Percentiles rank a stretch among this genome's conserved stretches.
phyloP scores from a whole-genome alignment of 30 jellyfish, hydroid and myxozoan genomes.

The Aurelia sp. region DNA sequence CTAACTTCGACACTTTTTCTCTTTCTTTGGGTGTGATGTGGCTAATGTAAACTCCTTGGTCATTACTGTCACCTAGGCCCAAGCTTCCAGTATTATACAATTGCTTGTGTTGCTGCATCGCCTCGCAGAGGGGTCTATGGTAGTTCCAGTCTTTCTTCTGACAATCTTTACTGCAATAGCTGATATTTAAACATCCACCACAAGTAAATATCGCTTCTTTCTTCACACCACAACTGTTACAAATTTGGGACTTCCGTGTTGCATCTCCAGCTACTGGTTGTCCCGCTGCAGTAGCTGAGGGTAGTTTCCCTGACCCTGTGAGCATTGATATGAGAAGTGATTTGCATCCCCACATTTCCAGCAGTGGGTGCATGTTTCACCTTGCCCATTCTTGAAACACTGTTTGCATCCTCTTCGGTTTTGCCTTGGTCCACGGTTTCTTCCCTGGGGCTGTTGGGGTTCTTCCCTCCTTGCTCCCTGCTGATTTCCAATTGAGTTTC shows the following conservation, averaged over 20 bases:
- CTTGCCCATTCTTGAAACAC: slow-evolving; percentile 33
- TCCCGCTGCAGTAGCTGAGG: background rate
- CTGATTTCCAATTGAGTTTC: background rate
- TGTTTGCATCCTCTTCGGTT: slow-evolving; percentile 17
- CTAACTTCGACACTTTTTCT: slow-evolving; percentile 1
- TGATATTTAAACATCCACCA: too few relatives aligned
- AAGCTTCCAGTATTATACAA: too few relatives aligned
- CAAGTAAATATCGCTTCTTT: too few relatives aligned
- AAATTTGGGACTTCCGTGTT: background rate
- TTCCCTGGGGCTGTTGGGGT: slow-evolving; percentile 2
- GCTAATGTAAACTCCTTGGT: slow-evolving; percentile 7
- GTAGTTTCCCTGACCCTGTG: slow-evolving; percentile 37
- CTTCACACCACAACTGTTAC: too few relatives aligned
- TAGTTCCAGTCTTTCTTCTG: too few relatives aligned
- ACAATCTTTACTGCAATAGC: too few relatives aligned
- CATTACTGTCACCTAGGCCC: slow-evolving; percentile 25
- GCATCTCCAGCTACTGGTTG: slow-evolving; percentile 10
- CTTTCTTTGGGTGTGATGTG: slow-evolving; percentile 30
- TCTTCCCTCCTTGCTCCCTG: background rate
- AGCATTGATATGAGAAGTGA: slow-evolving; percentile 20
- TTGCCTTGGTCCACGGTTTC: background rate
- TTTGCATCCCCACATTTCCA: slow-evolving; percentile 43
- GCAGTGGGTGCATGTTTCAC: slow-evolving; percentile 38
- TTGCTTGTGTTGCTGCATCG: too few relatives aligned
- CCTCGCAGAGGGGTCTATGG: too few relatives aligned